phyloP scores from a whole-genome alignment of 2,797 vertebrate genomes.

The Anomalospiza imberbis region DNA sequence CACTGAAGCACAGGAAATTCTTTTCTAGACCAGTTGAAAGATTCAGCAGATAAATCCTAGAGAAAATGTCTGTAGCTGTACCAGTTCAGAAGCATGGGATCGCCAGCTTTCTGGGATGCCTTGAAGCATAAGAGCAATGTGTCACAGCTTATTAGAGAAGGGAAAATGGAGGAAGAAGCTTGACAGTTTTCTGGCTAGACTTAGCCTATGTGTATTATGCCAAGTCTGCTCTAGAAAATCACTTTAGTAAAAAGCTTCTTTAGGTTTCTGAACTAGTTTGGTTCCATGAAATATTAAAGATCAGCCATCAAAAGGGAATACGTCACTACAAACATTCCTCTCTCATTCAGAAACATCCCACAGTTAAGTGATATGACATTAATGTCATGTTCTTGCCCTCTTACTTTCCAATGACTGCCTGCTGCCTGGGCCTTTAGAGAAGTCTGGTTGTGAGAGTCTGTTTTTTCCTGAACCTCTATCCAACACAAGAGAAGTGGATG shows the following conservation, averaged over 20 bases:
- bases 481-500: background rate
- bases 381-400: background rate
- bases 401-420: constrained; percentile 17
- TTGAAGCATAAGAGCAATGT: constrained; percentile 48
- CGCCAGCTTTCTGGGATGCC: constrained; percentile 44
- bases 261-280: constrained; percentile 56
- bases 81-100: constrained; percentile 22
- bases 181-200: constrained; percentile 60
- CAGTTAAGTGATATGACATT: constrained; percentile 15
- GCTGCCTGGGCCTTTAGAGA: background rate
- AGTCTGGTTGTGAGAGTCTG: background rate
- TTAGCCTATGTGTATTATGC: constrained; percentile 21
- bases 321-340: background rate
- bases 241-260: constrained; percentile 62
- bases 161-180: constrained; percentile 5
- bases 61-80: constrained; percentile 28
- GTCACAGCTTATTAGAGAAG: constrained; percentile 57
- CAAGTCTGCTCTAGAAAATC: constrained; percentile 64
- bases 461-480: background rate
- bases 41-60: constrained; percentile 10
- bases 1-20: background rate
- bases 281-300: constrained; percentile 66
- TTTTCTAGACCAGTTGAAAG: constrained; percentile 30
- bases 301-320: constrained; percentile 12
- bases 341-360: constrained; percentile 6